Evolutionary conservation across 2,113 vertebrate species (phyloP).

Genomic region (Vicugna pacos): DNA sequence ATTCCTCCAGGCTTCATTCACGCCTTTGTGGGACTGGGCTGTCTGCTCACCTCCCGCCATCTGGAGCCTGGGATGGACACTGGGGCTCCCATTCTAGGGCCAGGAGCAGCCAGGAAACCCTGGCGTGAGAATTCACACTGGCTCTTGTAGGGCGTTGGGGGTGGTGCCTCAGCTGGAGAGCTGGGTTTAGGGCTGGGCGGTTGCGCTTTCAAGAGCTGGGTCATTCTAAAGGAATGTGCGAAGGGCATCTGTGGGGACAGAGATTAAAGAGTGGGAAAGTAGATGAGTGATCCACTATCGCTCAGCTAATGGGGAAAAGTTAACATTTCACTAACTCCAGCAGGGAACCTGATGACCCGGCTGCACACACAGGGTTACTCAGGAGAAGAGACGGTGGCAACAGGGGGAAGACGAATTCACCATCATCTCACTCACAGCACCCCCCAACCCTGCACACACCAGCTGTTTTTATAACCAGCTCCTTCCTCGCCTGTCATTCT

Average conservation of each 20-base stretch:
- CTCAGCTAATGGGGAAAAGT: conserved; percentile 42
- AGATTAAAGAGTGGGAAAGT: conserved; percentile 60
- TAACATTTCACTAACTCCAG: conserved; percentile 64
- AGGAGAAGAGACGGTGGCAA: neutral
- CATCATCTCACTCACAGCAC: neutral
- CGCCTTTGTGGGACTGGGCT: neutral
- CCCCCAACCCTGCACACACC: neutral
- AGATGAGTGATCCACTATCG: conserved; percentile 32
- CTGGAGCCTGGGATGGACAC: neutral
- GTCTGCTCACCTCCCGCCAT: neutral
- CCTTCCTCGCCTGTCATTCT: neutral
- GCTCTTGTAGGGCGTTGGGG: neutral
- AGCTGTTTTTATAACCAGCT: neutral
- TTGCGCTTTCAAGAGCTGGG: conserved; percentile 56
- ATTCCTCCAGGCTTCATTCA: neutral
- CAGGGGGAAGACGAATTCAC: neutral
- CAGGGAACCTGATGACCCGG: conserved; percentile 25
- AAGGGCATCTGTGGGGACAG: conserved; percentile 47
- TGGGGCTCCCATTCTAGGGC: neutral
- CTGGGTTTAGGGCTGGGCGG: neutral
- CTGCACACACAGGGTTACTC: neutral
- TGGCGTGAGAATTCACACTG: neutral
- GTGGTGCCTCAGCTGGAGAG: neutral
- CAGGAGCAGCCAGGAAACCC: neutral
- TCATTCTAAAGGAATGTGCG: conserved; percentile 68